phyloP scores from a whole-genome alignment of 2,888 invertebrate genomes.

The Nymphalis c-album region DNA sequence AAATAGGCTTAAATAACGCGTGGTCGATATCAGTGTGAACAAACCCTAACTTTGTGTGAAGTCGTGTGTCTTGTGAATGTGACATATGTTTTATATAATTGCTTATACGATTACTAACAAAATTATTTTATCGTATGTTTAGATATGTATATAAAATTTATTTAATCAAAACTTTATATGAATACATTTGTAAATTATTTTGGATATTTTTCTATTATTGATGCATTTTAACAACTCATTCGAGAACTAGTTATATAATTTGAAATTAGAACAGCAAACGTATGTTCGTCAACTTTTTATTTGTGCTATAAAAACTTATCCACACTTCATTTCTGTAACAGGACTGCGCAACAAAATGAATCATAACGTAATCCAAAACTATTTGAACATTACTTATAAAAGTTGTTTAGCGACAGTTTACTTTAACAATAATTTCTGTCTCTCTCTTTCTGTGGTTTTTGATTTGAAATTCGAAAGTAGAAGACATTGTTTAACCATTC shows the following conservation, averaged over 20 bases:
- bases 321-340: not conserved
- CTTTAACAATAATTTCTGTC: too few species aligned
- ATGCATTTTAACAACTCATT: not conserved
- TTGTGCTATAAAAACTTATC: conserved; percentile 22
- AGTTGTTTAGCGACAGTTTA: too few species aligned
- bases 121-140: not conserved
- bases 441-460: too few species aligned
- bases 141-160: conserved; percentile 17
- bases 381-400: not conserved
- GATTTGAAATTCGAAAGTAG: too few species aligned
- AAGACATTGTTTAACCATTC: too few species aligned
- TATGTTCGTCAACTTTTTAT: conserved; percentile 13
- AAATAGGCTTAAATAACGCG: conserved; percentile 31
- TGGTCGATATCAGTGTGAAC: conserved; percentile 26
- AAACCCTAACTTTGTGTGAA: conserved; percentile 23
- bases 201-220: not conserved
- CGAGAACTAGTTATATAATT: not conserved
- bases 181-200: conserved; percentile 2
- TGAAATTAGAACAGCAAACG: not conserved
- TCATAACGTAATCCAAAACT: not conserved
- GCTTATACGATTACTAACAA: not conserved
- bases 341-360: not conserved
- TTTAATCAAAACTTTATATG: conserved; percentile 3
- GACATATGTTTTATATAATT: not conserved
- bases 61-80: conserved; percentile 14